Evolutionary conservation across 2,888 invertebrate species (phyloP), one percentile per base, ranked within the genome.

Genomic region (Agrochola litura): DNA sequence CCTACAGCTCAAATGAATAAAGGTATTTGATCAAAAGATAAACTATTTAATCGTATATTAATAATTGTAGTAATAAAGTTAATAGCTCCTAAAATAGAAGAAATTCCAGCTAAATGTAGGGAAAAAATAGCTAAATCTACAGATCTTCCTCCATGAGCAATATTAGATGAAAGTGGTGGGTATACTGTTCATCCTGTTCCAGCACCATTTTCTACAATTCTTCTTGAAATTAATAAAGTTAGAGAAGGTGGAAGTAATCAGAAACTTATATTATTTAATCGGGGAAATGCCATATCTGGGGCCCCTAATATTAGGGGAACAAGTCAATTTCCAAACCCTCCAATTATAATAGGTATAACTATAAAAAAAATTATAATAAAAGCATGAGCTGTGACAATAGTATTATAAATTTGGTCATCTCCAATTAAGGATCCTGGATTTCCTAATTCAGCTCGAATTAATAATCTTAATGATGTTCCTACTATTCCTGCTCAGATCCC

Each of bases 231-330:
- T 92, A 98, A 90, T 66, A 98, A 86, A n/a, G 97, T 96, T 89
- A 98, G 89, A 16, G 98, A 97, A 0, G 98, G 98, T 0, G 98
- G 98, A n/a, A 98, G 85, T 75, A 98, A 84, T 97, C 98, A 98
- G 96, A 98, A 98, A 93, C 98, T 98, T 97, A 98, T 97, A 96
- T 98, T 98, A 97, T 98, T 98, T 97, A 98, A 97, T 91, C 98
- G 98, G 0, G 98, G 98, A 73, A 98, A 98, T 16, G 98, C 98
- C 97, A 98, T 98, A 97, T 98, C 98, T 6, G 98, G 98, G 0
- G 98, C 97, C 82, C 98, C 98, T 91, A 98, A 89, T 97, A 98
- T 98, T 94, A 98, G 88, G 8, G 98, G 98, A 0, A 98, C 95
- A 93, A 98, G 90, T 97, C 98, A 98, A 94, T 98, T 98, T 82